Evolutionary conservation across 2,797 vertebrate species (phyloP), one percentile per base, ranked within the genome.

Genomic region (Rhabdomys pumilio): DNA sequence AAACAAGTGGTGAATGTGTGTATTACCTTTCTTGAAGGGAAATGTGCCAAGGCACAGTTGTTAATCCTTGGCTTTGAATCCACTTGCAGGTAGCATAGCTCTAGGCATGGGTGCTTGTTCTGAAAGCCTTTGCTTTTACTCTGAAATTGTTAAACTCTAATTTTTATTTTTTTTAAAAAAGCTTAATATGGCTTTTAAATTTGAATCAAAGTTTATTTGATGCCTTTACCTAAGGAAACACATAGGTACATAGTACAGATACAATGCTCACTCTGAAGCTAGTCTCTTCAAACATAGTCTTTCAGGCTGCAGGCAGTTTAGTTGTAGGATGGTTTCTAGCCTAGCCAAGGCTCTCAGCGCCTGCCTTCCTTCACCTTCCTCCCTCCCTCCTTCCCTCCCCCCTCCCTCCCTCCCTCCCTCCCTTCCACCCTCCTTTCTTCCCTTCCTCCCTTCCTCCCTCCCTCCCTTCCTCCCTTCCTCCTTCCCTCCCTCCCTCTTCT

Each of bases 221-320:
- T 94, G 22, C 93, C 50, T 87, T 95, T 44, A 91, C 24, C 19
- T 91, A 85, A 84, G 47, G 47, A 38, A 94, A 81, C 91, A 75
- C 59, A 79, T 90, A 94, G 76, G 94, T 85, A 77, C 22, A 59
- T 90, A 34, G 31, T 88, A 6, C n/a, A 93, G 59, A 8, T 69
- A 86, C 2, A 85, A 41, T 95, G 93, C 84, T 95, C 61, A 86
- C 59, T 96, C 96, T 96, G 44, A 96, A 97, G 83, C 88, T 20
- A 93, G 1, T 91, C 89, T 41, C 84, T 94, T 93, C 59, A 87
- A 87, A 92, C 57, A 77, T 59, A 84, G 69, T 92, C 67, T 81
- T 96, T 87, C 38, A 59, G 53, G 69, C n/a, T 44, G 38, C 55
- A 3, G 47, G 47, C 12, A 19, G 29, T 31, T 8, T 31, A 53